Base-by-base conservation (phyloP, 2,888 invertebrate species). In the Chirona hameri region DNA sequence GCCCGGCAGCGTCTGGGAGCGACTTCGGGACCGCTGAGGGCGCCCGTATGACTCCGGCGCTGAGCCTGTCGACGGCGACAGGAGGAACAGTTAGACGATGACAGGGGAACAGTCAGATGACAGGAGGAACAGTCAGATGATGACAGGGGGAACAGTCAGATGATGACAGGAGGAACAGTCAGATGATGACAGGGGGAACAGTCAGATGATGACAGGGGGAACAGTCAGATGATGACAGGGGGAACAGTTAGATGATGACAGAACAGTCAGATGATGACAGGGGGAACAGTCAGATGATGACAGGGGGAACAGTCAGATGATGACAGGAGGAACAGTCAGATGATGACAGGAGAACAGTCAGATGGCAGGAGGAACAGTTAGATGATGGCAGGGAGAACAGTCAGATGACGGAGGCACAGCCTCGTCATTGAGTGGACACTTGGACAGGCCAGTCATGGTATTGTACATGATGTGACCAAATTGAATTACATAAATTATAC, bases 1-100 rank as follows among this genome's bases (percentile, higher is more conserved):
- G 27, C 52, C 29, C 21, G 76, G 76, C 46, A 76, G 76, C 76
- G 76, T 76, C 76, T 76, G 76, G 18, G 76, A 76, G 39, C 46
- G 76, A 21, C 76, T 46, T 9, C 76, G 76, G 1, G 39, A 29
- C 27, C 72, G 72, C 15, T 18, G 18, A 31, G 72, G 72, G 0
- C 72, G 72, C 15, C 31, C 18, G 72, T 31, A 72, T 15, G 18
- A 14, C 0, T 18, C 18, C 72, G 72, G 24, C 39, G 27, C 27
- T 2, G 65, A n/a, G 65, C 65, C 65, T 65, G 65, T n/a, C 9
- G 27, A 14, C 55, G 69, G 21, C 12, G 69, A 69, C 29, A 29
- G 72, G 27, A 72, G 18, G 24, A 29, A 18, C 27, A 29, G 69
- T n/a, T 12, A 69, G n/a, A n/a, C n/a, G n/a, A n/a, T n/a, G n/a